Evolutionary conservation across 2,888 invertebrate genomes (phyloP).

Genomic region (Agrotis segetum): DNA sequence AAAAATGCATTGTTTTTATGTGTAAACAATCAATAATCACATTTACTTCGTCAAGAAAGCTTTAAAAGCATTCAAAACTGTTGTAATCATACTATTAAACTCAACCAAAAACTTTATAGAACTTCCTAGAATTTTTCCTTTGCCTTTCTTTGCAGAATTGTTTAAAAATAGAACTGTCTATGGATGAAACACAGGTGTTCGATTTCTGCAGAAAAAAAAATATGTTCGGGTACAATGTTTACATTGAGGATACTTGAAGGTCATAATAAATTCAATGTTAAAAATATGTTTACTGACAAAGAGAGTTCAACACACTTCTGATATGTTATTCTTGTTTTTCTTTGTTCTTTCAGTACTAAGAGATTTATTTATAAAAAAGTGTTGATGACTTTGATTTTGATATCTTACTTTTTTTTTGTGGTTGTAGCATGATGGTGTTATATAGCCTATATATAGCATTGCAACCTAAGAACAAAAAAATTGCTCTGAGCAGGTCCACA

Average conservation of each 20-base stretch:
- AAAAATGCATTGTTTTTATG: no score
- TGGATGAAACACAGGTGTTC: not conserved
- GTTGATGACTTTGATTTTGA: slow-evolving; percentile 23
- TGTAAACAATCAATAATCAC: not conserved
- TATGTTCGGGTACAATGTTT: slow-evolving; percentile 10
- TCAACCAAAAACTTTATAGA: not conserved
- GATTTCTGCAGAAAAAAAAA: not conserved
- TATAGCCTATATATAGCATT: no score
- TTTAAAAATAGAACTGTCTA: slow-evolving; percentile 10
- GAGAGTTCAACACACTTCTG: slow-evolving; percentile 37
- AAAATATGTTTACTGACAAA: slow-evolving; percentile 35
- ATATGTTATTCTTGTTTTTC: slow-evolving; percentile 33
- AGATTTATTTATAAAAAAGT: slow-evolving; percentile 8
- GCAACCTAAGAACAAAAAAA: no score
- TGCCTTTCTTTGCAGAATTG: not conserved
- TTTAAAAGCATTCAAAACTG: not conserved
- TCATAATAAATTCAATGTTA: slow-evolving; percentile 28
- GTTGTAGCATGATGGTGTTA: no score
- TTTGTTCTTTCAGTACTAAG: slow-evolving; percentile 18
- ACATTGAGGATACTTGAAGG: slow-evolving; percentile 37
- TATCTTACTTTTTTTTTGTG: not conserved
- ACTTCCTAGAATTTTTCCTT: not conserved
- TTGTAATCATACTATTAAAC: not conserved
- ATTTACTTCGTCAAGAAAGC: not conserved
- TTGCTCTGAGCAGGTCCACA: no score